Evolutionary conservation across 2,888 invertebrate species (phyloP).

Genomic region (Trissoscelio sp.): DNA sequence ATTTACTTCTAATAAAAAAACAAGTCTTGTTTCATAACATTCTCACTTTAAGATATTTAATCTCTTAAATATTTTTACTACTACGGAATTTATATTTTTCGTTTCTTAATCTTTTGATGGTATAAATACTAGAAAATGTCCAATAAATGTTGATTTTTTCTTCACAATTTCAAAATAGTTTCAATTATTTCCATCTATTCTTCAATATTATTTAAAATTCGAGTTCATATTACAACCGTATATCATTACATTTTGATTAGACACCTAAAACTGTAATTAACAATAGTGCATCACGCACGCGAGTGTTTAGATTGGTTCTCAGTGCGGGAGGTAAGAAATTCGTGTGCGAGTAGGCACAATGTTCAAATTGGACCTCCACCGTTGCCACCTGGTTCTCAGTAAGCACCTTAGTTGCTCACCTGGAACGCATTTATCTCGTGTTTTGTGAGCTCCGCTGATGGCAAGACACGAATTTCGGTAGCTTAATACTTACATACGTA

Average conservation of each 20-base stretch:
- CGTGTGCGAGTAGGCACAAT: conserved; percentile 32
- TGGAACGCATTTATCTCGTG: conserved; percentile 51
- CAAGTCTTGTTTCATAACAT: not conserved
- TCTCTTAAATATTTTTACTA: not conserved
- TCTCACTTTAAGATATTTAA: not conserved
- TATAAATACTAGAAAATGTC: no score
- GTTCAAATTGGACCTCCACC: conserved; percentile 60
- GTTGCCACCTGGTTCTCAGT: conserved; percentile 63
- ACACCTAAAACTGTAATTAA: conserved; percentile 44
- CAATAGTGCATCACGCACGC: conserved; percentile 23
- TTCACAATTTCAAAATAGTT: no score
- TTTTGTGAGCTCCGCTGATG: conserved; percentile 33
- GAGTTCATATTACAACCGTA: no score
- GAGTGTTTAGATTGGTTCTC: conserved; percentile 21
- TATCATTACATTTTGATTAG: conserved; percentile 44
- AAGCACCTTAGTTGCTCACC: conserved; percentile 29
- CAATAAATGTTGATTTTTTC: no score
- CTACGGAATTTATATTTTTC: not conserved
- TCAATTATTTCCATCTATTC: no score
- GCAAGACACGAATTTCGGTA: conserved; percentile 61
- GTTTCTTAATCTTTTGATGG: no score
- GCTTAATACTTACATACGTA: conserved; percentile 37
- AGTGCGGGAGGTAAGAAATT: conserved; percentile 40
- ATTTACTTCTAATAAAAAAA: not conserved
- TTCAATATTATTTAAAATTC: conserved; percentile 11